A percentile compares a stretch with the other conserved stretches of the same genome.
Evolutionary conservation across 2,797 vertebrate species (phyloP).

Genomic region (Psittacula echo): DNA sequence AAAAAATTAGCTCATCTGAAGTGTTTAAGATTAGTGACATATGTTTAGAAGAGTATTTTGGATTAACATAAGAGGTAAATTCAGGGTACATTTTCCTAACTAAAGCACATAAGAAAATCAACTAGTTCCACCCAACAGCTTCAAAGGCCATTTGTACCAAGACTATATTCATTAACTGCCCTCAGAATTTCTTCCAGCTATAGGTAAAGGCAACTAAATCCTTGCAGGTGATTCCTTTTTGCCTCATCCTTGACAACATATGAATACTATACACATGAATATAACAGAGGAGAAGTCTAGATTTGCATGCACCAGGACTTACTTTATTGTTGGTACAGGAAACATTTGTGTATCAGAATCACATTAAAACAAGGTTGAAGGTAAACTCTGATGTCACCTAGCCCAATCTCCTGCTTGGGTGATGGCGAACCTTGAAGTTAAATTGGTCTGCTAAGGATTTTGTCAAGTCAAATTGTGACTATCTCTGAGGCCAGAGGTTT

Average conservation of each 20-base stretch:
- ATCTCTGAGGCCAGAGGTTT: neutral
- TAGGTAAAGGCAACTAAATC: neutral
- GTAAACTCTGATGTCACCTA: neutral
- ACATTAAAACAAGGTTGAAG: neutral
- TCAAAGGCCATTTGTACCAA: neutral
- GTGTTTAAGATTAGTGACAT: neutral
- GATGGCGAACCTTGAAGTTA: neutral
- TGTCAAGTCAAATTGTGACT: neutral
- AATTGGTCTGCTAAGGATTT: neutral
- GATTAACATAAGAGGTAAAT: neutral
- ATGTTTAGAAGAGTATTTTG: neutral
- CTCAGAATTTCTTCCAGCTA: neutral
- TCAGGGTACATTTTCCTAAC: neutral
- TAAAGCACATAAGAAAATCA: neutral
- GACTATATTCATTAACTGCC: neutral
- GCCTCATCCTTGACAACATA: neutral
- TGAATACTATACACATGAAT: neutral
- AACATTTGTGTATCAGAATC: neutral
- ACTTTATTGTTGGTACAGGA: neutral
- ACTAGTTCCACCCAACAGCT: neutral
- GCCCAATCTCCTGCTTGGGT: neutral
- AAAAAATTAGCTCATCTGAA: neutral
- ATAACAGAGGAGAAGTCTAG: neutral
- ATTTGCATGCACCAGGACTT: neutral
- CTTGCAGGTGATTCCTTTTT: neutral